Percentiles rank a stretch among this genome's conserved stretches.
phyloP scores from a whole-genome alignment of 1,140 invertebrate species.

The Lordiphosa stackelbergi region DNA sequence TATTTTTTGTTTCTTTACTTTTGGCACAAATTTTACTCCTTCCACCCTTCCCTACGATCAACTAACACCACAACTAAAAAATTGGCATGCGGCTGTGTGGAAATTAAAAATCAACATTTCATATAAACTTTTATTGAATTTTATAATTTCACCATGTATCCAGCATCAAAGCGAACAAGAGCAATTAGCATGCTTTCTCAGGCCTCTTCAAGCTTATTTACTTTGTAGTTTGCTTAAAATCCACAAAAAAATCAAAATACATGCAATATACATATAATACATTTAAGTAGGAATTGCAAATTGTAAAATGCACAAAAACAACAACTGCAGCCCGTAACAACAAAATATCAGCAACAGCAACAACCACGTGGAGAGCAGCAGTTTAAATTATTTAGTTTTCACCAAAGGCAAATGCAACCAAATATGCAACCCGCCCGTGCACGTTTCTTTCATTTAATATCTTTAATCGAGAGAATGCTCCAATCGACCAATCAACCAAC shows the following conservation, averaged over 20 bases:
- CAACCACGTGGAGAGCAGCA: slow-evolving; percentile 13
- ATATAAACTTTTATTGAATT: slow-evolving; percentile 13
- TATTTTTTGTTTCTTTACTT: slow-evolving; percentile 35
- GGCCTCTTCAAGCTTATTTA: slow-evolving; percentile 2
- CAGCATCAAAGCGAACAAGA: slow-evolving; percentile 63
- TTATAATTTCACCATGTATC: slow-evolving; percentile 15
- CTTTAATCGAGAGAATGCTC: slow-evolving; percentile 10
- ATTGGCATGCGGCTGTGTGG: slow-evolving; percentile 26
- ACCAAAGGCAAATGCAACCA: slow-evolving; percentile 21
- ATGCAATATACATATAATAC: background rate
- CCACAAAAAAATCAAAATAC: slow-evolving; percentile 12
- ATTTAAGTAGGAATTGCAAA: slow-evolving; percentile 41
- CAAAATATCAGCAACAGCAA: slow-evolving; percentile 14
- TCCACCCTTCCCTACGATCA: background rate
- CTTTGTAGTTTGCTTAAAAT: slow-evolving; percentile 21
- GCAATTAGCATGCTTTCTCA: slow-evolving; percentile 30
- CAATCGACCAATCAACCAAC: slow-evolving; percentile 5
- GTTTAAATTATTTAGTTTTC: background rate
- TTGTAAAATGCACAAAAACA: slow-evolving; percentile 29
- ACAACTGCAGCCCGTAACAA: background rate
- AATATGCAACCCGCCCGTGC: slow-evolving; percentile 17
- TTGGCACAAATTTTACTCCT: slow-evolving; percentile 16
- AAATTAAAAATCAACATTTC: slow-evolving; percentile 11
- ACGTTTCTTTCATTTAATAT: slow-evolving; percentile 18
- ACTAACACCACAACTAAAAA: slow-evolving; percentile 14